Base-by-base conservation (phyloP, 92 coral and sea anemone species). In the Diadumene lineata region DNA sequence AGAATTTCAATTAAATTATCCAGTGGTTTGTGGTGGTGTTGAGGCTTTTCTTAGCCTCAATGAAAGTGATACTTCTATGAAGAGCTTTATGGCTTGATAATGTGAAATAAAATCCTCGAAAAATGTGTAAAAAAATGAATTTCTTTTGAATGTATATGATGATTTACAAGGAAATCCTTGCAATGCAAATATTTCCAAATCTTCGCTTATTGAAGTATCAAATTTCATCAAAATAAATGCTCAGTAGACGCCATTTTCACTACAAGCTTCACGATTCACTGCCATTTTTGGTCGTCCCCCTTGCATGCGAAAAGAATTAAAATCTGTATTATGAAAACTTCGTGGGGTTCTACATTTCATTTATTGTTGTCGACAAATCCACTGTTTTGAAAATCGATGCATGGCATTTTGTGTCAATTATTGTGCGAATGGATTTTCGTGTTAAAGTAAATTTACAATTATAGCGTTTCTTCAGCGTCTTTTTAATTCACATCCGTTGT, bases 161-260 rank as follows among this genome's bases (percentile, higher is more conserved):
- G 38, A 3, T 15, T 3, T 30, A 8, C 68, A 19, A 28, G 68
- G 68, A 62, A 62, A 43, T 43, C 68, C 7, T 4, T 62, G 15
- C n/a, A 62, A 28, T 62, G 68, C 68, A 29, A 62, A 28, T 62
- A 43, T 62, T 15, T 43, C n/a, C n/a, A n/a, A n/a, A n/a, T n/a
- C n/a, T n/a, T n/a, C 2, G 31, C 43, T 15, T 28, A 62, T 58
- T 62, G 19, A 28, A 16, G 38, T 4, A 62, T 62, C 68, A 23
- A 10, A 19, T 62, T 62, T 62, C 68, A 62, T 31, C n/a, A 13
- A 62, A 62, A 62, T n/a, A 55, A 7, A 23, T 18, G 26, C 3
- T 62, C 38, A 1, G 3, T 28, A 0, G 18, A 28, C 31, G 68
- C 31, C 22, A 28, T 4, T 26, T 23, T 22, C 2, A 24, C 1